Percentiles rank a stretch among this genome's conserved stretches.
Conservation (phyloP, 2,113 vertebrate genomes). For the Mastomys natalensis region DNA sequence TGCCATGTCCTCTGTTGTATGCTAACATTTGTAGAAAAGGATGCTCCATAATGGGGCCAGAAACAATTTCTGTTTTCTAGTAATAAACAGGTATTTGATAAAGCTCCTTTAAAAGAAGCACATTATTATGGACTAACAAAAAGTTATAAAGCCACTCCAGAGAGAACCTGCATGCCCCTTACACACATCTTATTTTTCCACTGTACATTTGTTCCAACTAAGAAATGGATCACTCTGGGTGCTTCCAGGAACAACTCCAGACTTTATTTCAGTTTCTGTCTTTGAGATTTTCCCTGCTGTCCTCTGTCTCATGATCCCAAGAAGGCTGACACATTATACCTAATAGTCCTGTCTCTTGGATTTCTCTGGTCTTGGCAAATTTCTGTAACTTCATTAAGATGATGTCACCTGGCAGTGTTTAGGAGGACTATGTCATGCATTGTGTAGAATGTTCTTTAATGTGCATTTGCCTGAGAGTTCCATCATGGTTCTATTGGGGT, state of each 20-base stretch:
- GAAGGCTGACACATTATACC: rapidly evolving
- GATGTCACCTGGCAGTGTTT: not conserved
- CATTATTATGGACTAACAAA: not conserved
- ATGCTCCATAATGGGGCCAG: not conserved
- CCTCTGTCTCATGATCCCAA: not conserved
- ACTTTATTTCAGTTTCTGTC: not conserved
- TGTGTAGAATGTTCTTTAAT: not conserved
- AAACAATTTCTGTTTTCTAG: not conserved
- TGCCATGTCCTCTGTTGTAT: not conserved
- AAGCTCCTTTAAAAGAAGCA: not conserved
- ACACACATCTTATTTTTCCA: rapidly evolving
- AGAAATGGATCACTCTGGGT: not conserved
- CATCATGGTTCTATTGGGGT: not conserved
- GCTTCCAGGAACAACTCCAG: not conserved
- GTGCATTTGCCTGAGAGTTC: not conserved
- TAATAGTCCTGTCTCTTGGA: rapidly evolving
- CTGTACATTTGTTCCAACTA: not conserved
- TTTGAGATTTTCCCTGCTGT: not conserved
- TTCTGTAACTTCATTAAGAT: not conserved
- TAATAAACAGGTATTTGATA: not conserved
- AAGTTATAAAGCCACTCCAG: not conserved
- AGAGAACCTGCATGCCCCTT: not conserved
- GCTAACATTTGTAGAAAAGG: not conserved
- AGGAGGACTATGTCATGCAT: not conserved
- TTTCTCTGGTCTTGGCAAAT: not conserved